A percentile compares a stretch with the other conserved stretches of the same genome.
Conservation (phyloP, 2,888 invertebrate species). For the Pammene aurita region DNA sequence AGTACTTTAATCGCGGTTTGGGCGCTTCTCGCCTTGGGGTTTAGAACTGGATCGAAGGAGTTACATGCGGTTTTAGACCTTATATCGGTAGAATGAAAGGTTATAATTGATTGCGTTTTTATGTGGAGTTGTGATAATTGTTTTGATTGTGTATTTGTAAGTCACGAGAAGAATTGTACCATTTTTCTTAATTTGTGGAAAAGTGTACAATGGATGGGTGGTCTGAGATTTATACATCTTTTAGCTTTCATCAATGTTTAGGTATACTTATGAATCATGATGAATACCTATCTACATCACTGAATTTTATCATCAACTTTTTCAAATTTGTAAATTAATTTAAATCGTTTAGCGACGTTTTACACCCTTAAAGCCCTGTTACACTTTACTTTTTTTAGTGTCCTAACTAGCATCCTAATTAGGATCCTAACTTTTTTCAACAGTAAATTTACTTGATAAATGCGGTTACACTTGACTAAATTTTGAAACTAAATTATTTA, state of each 20-base stretch:
- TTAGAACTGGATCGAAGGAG: not conserved
- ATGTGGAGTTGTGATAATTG: conserved; percentile 8
- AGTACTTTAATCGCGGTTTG: conserved; percentile 9
- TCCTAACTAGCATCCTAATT: too few relatives aligned
- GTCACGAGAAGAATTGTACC: conserved; percentile 13
- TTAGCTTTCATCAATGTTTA: conserved; percentile 8
- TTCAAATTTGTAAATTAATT: too few relatives aligned
- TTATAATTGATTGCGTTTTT: not conserved
- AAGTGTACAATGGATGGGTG: conserved; percentile 10
- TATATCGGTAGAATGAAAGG: not conserved
- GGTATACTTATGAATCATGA: not conserved
- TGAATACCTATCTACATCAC: not conserved
- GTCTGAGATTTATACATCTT: conserved; percentile 6
- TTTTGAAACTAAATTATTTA: too few relatives aligned
- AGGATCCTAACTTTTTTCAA: too few relatives aligned
- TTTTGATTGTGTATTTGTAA: conserved; percentile 21
- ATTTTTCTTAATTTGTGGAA: conserved; percentile 30
- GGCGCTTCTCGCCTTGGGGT: conserved; percentile 10
- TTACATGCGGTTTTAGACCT: not conserved
- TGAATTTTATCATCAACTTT: too few relatives aligned
- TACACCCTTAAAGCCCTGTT: too few relatives aligned
- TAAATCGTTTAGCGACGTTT: too few relatives aligned
- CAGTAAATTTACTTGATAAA: too few relatives aligned
- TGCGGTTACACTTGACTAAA: too few relatives aligned
- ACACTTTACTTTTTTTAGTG: too few relatives aligned